These are phyloP conservation scores for Lordiphosa clarofinis DNA, from an alignment of 1,140 invertebrate species.

Conservation along the genomic window DNA sequence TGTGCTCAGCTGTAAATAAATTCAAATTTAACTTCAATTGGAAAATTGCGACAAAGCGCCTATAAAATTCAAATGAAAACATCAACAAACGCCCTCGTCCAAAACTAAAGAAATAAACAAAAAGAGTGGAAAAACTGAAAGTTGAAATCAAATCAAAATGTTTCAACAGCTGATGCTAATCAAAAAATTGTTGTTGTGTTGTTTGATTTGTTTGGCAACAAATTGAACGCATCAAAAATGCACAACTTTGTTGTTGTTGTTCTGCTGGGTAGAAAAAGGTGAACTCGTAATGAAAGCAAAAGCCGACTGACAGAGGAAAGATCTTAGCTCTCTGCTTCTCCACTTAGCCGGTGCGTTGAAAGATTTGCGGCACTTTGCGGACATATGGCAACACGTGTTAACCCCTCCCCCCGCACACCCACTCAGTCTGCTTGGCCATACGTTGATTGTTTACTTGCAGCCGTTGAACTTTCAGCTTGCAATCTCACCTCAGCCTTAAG, in stretches of 20 bases:
- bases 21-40: constrained; percentile 57
- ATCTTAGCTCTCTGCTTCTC: constrained; percentile 27
- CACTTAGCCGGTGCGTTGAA: constrained; percentile 60
- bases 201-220: constrained; percentile 72
- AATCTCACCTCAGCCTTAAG: constrained; percentile 41
- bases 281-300: constrained; percentile 41
- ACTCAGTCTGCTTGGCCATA: not conserved
- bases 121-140: constrained; percentile 38
- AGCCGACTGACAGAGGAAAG: constrained; percentile 40
- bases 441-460: constrained; percentile 52
- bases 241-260: constrained; percentile 21
- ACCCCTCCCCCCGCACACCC: constrained; percentile 4
- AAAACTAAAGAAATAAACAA: constrained; percentile 59
- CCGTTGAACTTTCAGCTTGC: constrained; percentile 56
- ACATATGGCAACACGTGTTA: constrained; percentile 71
- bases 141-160: constrained; percentile 44
- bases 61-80: constrained; percentile 62
- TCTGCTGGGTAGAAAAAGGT: constrained; percentile 33
- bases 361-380: constrained; percentile 69
- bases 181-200: constrained; percentile 52
- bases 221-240: constrained; percentile 65
- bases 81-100: constrained; percentile 46
- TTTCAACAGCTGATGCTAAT: constrained; percentile 75
- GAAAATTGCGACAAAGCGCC: constrained; percentile 52
- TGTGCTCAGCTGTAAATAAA: constrained; percentile 49